Percentiles rank a stretch among this genome's conserved stretches.
Evolutionary conservation across 2,113 vertebrate genomes (phyloP).

Genomic region (Oryzias javanicus): DNA sequence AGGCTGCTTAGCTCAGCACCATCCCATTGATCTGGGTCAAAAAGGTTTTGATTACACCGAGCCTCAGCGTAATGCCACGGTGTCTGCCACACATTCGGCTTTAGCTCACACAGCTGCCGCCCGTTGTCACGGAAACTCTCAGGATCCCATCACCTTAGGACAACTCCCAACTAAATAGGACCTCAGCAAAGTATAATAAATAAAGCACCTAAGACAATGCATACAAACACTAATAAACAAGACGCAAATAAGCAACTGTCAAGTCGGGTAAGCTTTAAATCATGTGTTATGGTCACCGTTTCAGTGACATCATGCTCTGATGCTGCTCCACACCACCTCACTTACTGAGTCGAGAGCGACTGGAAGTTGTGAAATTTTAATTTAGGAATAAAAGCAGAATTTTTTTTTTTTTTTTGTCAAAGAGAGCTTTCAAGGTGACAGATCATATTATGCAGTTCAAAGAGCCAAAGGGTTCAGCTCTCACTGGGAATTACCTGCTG

Average conservation of each 20-base stretch:
- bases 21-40: conserved; percentile 74
- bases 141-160: conserved; percentile 51
- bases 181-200: background rate
- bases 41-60: conserved; percentile 69
- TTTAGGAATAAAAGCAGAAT: conserved; percentile 10
- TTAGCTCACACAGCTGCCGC: conserved; percentile 68
- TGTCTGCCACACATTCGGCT: conserved; percentile 65
- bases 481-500: conserved; percentile 46
- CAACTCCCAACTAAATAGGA: conserved; percentile 66
- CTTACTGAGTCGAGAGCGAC: conserved; percentile 6
- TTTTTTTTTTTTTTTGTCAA: conserved; percentile 41
- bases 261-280: conserved; percentile 21
- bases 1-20: conserved; percentile 48
- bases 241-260: background rate
- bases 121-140: conserved; percentile 75
- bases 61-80: conserved; percentile 62
- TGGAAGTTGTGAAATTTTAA: conserved; percentile 26
- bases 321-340: conserved; percentile 16
- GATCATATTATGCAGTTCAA: conserved; percentile 44
- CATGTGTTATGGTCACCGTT: conserved; percentile 15
- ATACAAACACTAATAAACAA: conserved; percentile 37
- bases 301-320: conserved; percentile 49
- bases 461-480: conserved; percentile 48
- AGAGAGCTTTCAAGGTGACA: background rate
- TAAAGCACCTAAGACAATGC: conserved; percentile 26